Conservation (phyloP, 2,888 invertebrate genomes). For the Rhingia campestris region DNA sequence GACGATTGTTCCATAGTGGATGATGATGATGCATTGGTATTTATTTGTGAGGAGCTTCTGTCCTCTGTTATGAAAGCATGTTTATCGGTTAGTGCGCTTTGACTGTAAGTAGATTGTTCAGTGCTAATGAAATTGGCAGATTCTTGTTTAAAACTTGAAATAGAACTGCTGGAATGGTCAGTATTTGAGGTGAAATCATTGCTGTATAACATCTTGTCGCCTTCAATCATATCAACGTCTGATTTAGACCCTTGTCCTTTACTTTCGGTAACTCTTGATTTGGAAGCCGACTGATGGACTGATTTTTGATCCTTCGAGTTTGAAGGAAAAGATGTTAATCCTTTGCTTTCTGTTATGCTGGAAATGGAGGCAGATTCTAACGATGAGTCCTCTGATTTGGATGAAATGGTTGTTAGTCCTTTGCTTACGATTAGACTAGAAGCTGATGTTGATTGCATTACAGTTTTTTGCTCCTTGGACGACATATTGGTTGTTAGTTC, state of each 20-base stretch:
- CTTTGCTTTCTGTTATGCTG: not conserved
- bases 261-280: too few relatives aligned
- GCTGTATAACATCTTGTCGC: constrained; percentile 30
- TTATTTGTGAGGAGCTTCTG: constrained; percentile 9
- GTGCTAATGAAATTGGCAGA: constrained; percentile 35
- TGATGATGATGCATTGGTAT: constrained; percentile 29
- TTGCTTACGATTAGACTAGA: constrained; percentile 7
- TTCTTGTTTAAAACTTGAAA: constrained; percentile 38
- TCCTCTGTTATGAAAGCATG: not conserved
- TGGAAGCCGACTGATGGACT: too few relatives aligned
- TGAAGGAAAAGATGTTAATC: constrained; percentile 22
- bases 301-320: constrained; percentile 38
- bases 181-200: constrained; percentile 7
- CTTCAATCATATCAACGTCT: constrained; percentile 6
- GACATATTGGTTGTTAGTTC: constrained; percentile 33
- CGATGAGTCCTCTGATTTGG: constrained; percentile 37
- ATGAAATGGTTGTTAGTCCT: constrained; percentile 35
- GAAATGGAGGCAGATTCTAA: not conserved
- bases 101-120: constrained; percentile 35
- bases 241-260: too few relatives aligned
- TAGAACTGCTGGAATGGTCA: constrained; percentile 32
- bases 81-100: constrained; percentile 25
- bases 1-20: constrained; percentile 41
- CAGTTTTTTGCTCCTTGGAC: constrained; percentile 18
- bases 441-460: constrained; percentile 9